Evolutionary conservation across 2,113 vertebrate genomes (phyloP), one percentile per base, ranked within the genome.

Genomic region (Arizona elegans): DNA sequence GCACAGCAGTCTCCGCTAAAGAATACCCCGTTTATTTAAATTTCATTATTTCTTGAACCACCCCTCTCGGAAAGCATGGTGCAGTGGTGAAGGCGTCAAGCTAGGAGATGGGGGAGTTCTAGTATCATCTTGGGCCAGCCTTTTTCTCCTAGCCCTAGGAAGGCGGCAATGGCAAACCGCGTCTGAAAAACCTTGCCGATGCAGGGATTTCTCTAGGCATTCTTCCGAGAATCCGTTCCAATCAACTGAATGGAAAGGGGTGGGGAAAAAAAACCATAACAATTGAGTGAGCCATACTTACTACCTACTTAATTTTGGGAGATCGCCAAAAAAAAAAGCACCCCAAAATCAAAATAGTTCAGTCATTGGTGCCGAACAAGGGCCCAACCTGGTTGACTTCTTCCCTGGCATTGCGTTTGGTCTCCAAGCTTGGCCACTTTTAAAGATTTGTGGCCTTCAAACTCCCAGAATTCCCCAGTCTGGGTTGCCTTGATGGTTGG

Each of bases 321-420:
- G 29, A 13, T 15, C 13, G 29, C 29, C 21, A 24, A 9, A 58
- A 58, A 8, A 58, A 21, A 56, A 56, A 17, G n/a, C n/a, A n/a
- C n/a, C 56, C 6, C 19, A 21, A 59, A 59, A 24, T 9, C 23
- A 0, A 65, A 65, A 5, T 5, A 1, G 29, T 15, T 15, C 65
- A 0, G 2, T n/a, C 1, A 13, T 70, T 7, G 29, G 12, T n/a
- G 29, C 9, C 1, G 29, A 6, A 5, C 29, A n/a, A 70, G 11
- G 1, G 29, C 12, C 65, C 29, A 15, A n/a, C 12, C 29, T n/a
- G 59, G 24, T 62, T 26, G 24, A 62, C 8, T 26, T 10, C 23
- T 62, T 26, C 58, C 8, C 58, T n/a, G 29, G 29, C 11, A 0
- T 70, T 65, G 62, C 62, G 0, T 65, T 65, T n/a, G 12, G 1